Base-by-base conservation (phyloP, 2,888 invertebrate species). In the Acrobasis consociella region DNA sequence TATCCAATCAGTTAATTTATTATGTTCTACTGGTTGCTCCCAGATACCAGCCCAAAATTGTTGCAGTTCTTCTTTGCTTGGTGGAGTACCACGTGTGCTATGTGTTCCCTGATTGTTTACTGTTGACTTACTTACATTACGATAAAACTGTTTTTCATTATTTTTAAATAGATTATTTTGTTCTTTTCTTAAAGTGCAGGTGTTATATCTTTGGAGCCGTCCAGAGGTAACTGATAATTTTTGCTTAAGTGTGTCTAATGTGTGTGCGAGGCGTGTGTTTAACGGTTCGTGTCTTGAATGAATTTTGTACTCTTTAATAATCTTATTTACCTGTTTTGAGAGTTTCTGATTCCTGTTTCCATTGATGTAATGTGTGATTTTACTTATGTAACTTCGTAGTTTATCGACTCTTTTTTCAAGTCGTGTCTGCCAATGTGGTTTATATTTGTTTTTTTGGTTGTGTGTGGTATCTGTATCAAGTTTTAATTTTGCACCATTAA, bases 191-290 rank as follows among this genome's bases (percentile, higher is more conserved):
- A 31, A 31, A 31, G 16, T 64, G 46, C 65, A 65, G 39, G 39
- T 15, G 15, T 49, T 58, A 37, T 67, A 65, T 49, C 67, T 42
- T 16, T 55, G 50, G 16, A 66, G 42, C 0, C 67, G 58, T 16
- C 56, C 60, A 31, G 49, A 38, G 11, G 52, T 51, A 8, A 60
- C 64, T 10, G 38, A 39, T 11, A 66, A 58, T 61, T 66, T 66
- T 58, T 65, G 66, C 59, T 64, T 64, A 3, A 66, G 46, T n/a
- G 64, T 66, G 37, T 66, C 66, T 46, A 66, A 17, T 16, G 56
- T 60, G 1, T 66, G 53, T 37, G 55, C 5, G 17, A 64, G 39
- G 1, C 49, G 13, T 17, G 64, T 66, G 42, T 66, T 66, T 9
- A 53, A 42, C n/a, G 31, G 10, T 61, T 66, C 66, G 37, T 67